These are phyloP conservation scores for Himalopsyche phryganea DNA, from an alignment of 1,140 invertebrate genomes.

Conservation along the genomic window DNA sequence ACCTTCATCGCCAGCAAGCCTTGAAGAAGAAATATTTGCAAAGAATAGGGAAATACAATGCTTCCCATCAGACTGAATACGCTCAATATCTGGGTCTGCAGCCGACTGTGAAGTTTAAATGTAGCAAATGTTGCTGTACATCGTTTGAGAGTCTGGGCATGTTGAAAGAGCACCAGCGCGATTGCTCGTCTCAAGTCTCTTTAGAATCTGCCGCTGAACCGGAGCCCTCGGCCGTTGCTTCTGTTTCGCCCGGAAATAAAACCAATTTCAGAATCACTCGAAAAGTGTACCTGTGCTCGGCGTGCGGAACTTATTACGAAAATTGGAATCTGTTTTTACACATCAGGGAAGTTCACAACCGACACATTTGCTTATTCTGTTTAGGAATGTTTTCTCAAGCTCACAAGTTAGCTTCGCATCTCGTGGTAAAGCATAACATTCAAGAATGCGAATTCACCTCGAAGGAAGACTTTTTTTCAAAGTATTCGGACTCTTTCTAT, in stretches of 20 bases:
- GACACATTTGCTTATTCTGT: constrained; percentile 75
- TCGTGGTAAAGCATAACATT: constrained; percentile 70
- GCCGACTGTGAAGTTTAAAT: constrained; percentile 64
- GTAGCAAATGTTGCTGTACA: constrained; percentile 61
- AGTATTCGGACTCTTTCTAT: constrained; percentile 65
- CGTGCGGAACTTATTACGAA: constrained; percentile 76
- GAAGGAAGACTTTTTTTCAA: constrained; percentile 61
- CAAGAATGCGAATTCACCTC: constrained; percentile 61
- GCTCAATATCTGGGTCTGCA: constrained; percentile 63
- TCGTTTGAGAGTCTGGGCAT: constrained; percentile 57
- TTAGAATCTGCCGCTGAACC: constrained; percentile 43
- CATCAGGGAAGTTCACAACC: constrained; percentile 72
- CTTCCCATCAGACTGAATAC: constrained; percentile 50
- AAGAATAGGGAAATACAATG: constrained; percentile 9
- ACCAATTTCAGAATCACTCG: constrained; percentile 63
- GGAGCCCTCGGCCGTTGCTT: constrained; percentile 22
- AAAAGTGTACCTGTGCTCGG: constrained; percentile 73
- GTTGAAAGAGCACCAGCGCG: constrained; percentile 59
- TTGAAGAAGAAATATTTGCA: constrained; percentile 1
- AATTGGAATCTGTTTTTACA: constrained; percentile 80
- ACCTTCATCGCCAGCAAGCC: not conserved
- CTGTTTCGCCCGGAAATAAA: constrained; percentile 36
- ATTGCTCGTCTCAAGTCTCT: constrained; percentile 52
- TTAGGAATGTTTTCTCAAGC: constrained; percentile 72
- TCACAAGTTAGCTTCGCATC: constrained; percentile 71